Evolutionary conservation across 2,797 vertebrate species (phyloP).

Genomic region (Oceanodroma leucorhoa): DNA sequence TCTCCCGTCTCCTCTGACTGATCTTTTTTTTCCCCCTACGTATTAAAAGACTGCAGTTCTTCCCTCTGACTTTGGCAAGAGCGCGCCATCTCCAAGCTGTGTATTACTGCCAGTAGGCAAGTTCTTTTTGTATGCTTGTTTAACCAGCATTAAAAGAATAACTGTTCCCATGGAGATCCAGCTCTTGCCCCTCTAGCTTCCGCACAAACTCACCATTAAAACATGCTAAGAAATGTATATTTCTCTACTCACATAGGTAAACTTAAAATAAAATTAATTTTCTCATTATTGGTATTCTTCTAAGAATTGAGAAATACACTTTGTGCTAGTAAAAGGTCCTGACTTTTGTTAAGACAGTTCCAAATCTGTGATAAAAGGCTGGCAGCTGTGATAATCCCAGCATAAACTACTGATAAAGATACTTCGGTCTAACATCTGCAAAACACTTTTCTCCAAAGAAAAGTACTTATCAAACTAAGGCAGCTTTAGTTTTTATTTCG

Average conservation of each 20-base stretch:
- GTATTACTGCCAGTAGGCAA: neutral
- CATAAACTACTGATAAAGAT: neutral
- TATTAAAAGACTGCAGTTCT: neutral
- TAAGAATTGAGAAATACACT: neutral
- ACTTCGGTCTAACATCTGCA: neutral
- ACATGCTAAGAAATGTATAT: neutral
- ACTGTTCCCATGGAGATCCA: neutral
- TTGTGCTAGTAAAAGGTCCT: neutral
- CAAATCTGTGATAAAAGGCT: neutral
- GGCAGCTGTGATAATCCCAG: neutral
- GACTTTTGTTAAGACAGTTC: neutral
- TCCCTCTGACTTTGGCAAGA: neutral
- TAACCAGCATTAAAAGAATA: neutral
- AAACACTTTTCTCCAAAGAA: neutral
- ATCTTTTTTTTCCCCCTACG: accelerated
- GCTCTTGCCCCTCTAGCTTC: neutral
- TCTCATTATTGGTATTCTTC: neutral
- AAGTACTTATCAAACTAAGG: neutral
- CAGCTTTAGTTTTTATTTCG: neutral
- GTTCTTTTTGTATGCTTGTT: neutral
- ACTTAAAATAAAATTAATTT: neutral
- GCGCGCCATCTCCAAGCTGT: neutral
- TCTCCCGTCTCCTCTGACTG: neutral
- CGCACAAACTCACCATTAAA: neutral
- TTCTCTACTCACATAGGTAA: neutral